These are phyloP conservation scores for Drosophila kanekoi DNA, from an alignment of 2,888 invertebrate species.

Conservation along the genomic window DNA sequence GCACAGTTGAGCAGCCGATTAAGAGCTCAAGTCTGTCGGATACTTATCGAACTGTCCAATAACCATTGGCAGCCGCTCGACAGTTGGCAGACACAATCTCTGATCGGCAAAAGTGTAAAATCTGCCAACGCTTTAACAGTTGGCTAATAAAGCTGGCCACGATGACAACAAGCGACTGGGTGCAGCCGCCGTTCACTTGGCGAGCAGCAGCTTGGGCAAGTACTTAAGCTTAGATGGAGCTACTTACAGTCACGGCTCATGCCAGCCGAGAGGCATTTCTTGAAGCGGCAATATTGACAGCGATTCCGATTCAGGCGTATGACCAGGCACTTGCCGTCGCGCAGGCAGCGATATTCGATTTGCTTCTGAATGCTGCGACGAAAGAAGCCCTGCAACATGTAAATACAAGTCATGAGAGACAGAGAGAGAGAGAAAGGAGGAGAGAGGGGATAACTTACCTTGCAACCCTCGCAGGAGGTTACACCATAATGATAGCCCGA, in stretches of 20 bases:
- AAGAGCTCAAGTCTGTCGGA: constrained; percentile 2
- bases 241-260: constrained; percentile 99
- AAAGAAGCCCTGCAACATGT: constrained; percentile 93
- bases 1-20: constrained; percentile 6
- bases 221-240: constrained; percentile 28
- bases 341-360: constrained; percentile 96
- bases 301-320: constrained; percentile 97
- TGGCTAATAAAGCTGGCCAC: constrained; percentile 70
- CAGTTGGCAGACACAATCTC: constrained; percentile 62
- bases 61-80: constrained; percentile 7
- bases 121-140: constrained; percentile 45
- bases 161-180: constrained; percentile 16
- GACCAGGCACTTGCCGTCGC: constrained; percentile 97
- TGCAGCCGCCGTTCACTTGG: constrained; percentile 49
- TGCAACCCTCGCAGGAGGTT: constrained; percentile 99
- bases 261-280: constrained; percentile 97
- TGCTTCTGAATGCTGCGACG: constrained; percentile 98
- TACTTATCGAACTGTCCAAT: constrained; percentile 14
- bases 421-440: neutral
- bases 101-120: constrained; percentile 47
- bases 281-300: constrained; percentile 98
- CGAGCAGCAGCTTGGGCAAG: constrained; percentile 17
- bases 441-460: constrained; percentile 87
- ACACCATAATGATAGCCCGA: constrained; percentile 98
- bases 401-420: neutral